Base-by-base conservation (phyloP, 1,140 invertebrate species). In the Nasonia giraulti region DNA sequence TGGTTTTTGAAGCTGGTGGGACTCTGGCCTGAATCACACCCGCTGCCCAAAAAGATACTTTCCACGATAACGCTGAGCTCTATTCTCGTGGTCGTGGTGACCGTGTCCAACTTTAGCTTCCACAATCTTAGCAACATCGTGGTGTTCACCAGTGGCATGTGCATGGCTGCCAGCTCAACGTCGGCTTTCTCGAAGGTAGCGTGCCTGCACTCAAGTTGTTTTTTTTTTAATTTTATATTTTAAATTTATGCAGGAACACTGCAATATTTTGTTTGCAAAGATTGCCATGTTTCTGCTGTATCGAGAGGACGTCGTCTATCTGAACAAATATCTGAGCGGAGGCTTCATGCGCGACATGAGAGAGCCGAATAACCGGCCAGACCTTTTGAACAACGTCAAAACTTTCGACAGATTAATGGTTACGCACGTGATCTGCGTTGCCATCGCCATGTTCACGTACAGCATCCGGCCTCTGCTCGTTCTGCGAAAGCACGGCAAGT, bases 101-200 rank as follows among this genome's bases (percentile, higher is more conserved):
- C 8, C 20, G 71, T 33, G 17, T 33, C 33, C 6, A 74, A 40
- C 17, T 74, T 74, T 40, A 20, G 27, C 31, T 74, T 74, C 31
- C 71, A 74, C 2, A 74, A 74, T 7, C 11, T 74, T 37, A 17
- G 37, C 10, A 86, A 86, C 78, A 40, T 85, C n/a, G 68, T 27
- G 6, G 6, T 87, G 23, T 31, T 86, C 3, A 87, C 85, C 2
- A 82, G 84, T 71, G 81, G 84, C 44, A n/a, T 85, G 1, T 69
- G 87, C 2, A 3, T 85, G 12, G 55, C 80, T 3, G 31, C 66
- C 17, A 82, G 85, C 37, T 84, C 84, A 20, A 40, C 66, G 2
- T 50, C 82, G 11, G 40, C 76, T 73, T 33, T 84, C 0, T 14
- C 84, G 23, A 87, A 87, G 82, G 87, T 87, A 80, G 14, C 10